Percentiles rank a stretch among this genome's conserved stretches.
Conservation (phyloP, 2,888 invertebrate species). For the Pherbina coryleti region DNA sequence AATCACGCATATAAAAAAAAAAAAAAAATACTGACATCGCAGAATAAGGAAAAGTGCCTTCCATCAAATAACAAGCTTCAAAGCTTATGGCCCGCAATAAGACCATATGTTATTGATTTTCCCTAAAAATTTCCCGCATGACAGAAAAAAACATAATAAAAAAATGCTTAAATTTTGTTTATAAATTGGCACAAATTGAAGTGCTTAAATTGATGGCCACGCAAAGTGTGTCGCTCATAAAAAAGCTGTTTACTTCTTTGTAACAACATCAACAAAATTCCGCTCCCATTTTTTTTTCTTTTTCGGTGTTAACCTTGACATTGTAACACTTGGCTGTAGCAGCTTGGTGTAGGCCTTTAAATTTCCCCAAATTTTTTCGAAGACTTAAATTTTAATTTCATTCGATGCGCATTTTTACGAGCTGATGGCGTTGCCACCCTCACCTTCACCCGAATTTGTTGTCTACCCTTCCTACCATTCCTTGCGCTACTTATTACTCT, state of each 20-base stretch:
- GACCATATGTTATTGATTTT: too few species aligned
- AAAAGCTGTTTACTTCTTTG: not conserved
- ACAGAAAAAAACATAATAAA: too few species aligned
- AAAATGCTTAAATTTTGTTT: too few species aligned
- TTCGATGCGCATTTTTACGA: conserved; percentile 16
- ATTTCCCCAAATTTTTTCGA: not conserved
- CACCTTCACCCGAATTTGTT: not conserved
- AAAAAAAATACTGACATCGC: too few species aligned
- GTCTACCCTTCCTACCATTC: not conserved
- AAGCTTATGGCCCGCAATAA: too few species aligned
- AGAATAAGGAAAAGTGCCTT: too few species aligned
- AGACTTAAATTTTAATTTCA: not conserved
- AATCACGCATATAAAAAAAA: too few species aligned
- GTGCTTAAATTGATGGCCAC: not conserved
- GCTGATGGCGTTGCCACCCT: not conserved
- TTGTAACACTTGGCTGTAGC: conserved; percentile 18
- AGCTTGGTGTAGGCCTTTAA: too few species aligned
- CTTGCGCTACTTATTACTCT: not conserved
- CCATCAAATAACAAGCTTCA: too few species aligned
- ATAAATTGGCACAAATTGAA: too few species aligned
- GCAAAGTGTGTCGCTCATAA: conserved; percentile 1
- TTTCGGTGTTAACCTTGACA: conserved; percentile 21
- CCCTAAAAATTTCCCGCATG: too few species aligned
- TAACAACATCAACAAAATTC: not conserved
- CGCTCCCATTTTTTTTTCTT: not conserved